Conservation (phyloP, 2,797 vertebrate genomes). For the Capromys pilorides region DNA sequence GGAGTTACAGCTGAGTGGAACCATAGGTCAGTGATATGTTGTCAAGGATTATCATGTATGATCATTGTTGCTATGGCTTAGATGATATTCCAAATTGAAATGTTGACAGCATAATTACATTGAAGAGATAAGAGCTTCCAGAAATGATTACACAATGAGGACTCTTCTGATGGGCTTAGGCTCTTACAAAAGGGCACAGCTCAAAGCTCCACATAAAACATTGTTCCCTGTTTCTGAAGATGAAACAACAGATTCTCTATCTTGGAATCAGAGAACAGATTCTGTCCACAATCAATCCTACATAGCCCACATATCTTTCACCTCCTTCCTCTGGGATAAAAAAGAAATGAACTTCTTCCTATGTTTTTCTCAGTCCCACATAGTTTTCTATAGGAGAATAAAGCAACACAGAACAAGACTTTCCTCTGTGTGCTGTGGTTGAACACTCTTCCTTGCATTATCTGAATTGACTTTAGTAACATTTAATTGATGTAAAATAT, state of each 20-base stretch:
- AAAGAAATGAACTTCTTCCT: neutral
- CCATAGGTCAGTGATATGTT: neutral
- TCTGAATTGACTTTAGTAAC: neutral
- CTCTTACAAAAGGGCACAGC: neutral
- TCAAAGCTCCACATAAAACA: fast-evolving
- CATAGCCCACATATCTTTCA: neutral
- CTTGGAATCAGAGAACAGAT: neutral
- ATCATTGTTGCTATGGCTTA: neutral
- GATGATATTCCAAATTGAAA: neutral
- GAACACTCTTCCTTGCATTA: neutral
- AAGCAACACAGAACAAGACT: neutral
- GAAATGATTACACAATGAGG: neutral
- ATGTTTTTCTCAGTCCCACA: neutral
- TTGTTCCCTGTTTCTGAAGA: neutral
- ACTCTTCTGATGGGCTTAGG: too few relatives aligned
- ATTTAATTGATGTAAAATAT: constrained; percentile 19
- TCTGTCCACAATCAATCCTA: neutral
- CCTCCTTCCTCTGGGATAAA: neutral
- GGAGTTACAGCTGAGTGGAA: neutral
- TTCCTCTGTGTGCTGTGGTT: neutral
- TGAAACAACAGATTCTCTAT: neutral
- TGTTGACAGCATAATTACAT: neutral
- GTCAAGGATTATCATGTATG: neutral
- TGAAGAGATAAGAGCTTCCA: neutral
- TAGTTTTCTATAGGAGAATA: neutral